These are phyloP conservation scores for Caretta caretta DNA, from an alignment of 2,113 vertebrate species.

Conservation along the genomic window DNA sequence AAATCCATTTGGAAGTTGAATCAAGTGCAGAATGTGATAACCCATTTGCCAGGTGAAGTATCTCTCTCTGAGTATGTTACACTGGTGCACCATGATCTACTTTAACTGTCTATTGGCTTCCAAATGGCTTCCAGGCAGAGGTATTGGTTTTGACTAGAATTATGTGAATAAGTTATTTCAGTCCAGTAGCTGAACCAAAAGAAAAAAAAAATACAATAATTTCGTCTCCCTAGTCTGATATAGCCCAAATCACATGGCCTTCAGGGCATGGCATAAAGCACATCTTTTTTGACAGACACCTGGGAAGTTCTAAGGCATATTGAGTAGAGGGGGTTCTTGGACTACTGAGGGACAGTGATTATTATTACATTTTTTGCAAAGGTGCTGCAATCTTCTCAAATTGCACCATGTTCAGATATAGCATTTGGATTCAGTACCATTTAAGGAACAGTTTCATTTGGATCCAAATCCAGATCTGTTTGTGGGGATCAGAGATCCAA, in stretches of 20 bases:
- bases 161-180: not conserved
- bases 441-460: not conserved
- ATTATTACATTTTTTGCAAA: not conserved
- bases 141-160: not conserved
- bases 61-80: rapidly evolving
- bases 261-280: not conserved
- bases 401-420: not conserved
- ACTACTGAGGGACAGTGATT: not conserved
- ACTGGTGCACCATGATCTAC: not conserved
- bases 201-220: not conserved
- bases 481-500: not conserved
- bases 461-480: not conserved
- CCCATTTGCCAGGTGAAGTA: not conserved
- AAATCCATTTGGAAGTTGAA: not conserved
- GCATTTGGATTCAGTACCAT: not conserved
- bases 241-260: not conserved
- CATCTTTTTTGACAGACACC: not conserved
- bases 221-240: not conserved
- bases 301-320: not conserved
- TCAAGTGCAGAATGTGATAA: not conserved
- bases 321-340: not conserved
- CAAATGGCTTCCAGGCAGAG: not conserved
- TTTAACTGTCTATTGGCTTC: not conserved
- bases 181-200: not conserved
- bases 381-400: not conserved